These are phyloP conservation scores for Sula dactylatra DNA, from an alignment of 2,113 vertebrate species.

Conservation along the genomic window DNA sequence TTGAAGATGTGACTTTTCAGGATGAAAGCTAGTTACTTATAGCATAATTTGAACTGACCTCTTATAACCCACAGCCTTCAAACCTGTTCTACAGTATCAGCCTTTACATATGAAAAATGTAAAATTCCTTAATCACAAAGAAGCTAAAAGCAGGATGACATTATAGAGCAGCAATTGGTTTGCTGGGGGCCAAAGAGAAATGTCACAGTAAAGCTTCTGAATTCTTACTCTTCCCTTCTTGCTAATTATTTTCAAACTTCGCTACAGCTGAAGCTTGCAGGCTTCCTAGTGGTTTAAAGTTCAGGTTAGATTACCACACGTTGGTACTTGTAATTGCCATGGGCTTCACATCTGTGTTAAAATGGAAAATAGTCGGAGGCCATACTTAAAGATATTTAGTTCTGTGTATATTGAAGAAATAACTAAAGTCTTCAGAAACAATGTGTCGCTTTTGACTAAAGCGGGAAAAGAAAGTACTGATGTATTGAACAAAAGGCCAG, in stretches of 20 bases:
- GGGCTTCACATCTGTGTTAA: neutral
- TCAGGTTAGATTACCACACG: neutral
- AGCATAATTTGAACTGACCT: constrained; percentile 17
- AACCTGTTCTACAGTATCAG: neutral
- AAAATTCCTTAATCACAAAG: constrained; percentile 21
- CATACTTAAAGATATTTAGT: neutral
- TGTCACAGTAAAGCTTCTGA: constrained; percentile 20
- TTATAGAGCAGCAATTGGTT: constrained; percentile 9
- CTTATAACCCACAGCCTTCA: neutral
- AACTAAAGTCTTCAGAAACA: neutral
- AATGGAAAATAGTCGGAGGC: neutral
- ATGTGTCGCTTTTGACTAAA: neutral
- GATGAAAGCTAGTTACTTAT: neutral
- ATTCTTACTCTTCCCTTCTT: neutral
- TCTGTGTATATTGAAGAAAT: neutral
- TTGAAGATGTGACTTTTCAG: neutral
- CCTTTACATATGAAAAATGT: constrained; percentile 12
- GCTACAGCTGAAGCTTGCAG: neutral
- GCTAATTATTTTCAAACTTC: constrained; percentile 1
- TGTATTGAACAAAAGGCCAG: neutral
- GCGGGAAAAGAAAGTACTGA: neutral
- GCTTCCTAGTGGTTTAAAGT: neutral
- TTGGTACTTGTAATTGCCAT: neutral
- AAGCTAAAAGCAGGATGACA: constrained; percentile 16
- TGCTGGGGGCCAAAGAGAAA: constrained; percentile 38